Evolutionary conservation across 2,797 vertebrate genomes (phyloP), one percentile per base, ranked within the genome.

Genomic region (Chromobotia macracanthus): DNA sequence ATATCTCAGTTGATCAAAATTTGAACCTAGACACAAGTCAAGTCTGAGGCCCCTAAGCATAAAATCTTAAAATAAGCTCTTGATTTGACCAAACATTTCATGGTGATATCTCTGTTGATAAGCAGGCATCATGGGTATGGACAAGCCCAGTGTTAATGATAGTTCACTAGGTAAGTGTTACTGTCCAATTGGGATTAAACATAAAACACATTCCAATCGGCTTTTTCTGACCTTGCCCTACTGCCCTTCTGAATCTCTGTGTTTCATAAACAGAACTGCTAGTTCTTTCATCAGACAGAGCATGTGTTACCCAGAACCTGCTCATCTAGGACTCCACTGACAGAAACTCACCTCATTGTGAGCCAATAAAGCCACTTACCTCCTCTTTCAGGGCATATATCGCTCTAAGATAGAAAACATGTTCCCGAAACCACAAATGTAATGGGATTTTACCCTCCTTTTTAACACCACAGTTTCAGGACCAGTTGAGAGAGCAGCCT

Each of bases 221-320:
- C 11, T 25, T 25, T 19, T n/a, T 66, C 69, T 66, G 61, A 46
- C 77, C 69, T 72, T 58, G 19, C 44, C 67, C 28, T 50, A 13
- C 41, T 70, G 69, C 48, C 68, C 61, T 72, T 72, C 48, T 55
- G 31, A 55, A 72, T 55, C 60, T 72, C 89, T 68, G 82, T 19
- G 82, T 87, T 86, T 87, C 72, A 82, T 83, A 73, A 81, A 82
- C 77, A 86, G 23, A 38, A 66, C 69, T 79, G 77, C 65, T 72
- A 72, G 61, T 41, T 3, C 77, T 72, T 79, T 72, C 61, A 79
- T 65, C 77, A 72, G 61, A 50, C 19, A 21, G 69, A 35, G 63
- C 77, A 79, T 65, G 31, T 8, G 12, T 79, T 70, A 72, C 35
- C 61, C 60, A 72, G 68, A 65, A 79, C 60, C 68, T 65, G 50